Evolutionary conservation across 2,113 vertebrate species (phyloP).

Genomic region (cat (Felis catus)): F.catus_Fca126_mat1.0 CM031414.1:110128001-110128500

Average conservation of each 20-base stretch:
- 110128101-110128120: constrained; percentile 84
- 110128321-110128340: background rate
- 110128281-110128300: background rate
- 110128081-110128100: constrained; percentile 85
- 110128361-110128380: too few relatives aligned
- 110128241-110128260: background rate
- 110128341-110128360: too few relatives aligned
- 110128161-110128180: constrained; percentile 78
- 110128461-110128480: too few relatives aligned
- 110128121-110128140: constrained; percentile 79
- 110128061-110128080: constrained; percentile 84
- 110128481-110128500: too few relatives aligned
- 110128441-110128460: too few relatives aligned
- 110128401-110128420: too few relatives aligned
- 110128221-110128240: background rate
- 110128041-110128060: constrained; percentile 85
- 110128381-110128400: too few relatives aligned
- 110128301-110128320: background rate
- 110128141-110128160: constrained; percentile 83
- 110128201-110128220: background rate
- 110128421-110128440: too few relatives aligned
- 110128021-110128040: constrained; percentile 71
- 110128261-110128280: background rate
- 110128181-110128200: constrained; percentile 72
- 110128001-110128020: background rate